These are phyloP conservation scores for Acyrthosiphon pisum DNA, from an alignment of 1,140 invertebrate genomes.

Conservation along the genomic window DNA sequence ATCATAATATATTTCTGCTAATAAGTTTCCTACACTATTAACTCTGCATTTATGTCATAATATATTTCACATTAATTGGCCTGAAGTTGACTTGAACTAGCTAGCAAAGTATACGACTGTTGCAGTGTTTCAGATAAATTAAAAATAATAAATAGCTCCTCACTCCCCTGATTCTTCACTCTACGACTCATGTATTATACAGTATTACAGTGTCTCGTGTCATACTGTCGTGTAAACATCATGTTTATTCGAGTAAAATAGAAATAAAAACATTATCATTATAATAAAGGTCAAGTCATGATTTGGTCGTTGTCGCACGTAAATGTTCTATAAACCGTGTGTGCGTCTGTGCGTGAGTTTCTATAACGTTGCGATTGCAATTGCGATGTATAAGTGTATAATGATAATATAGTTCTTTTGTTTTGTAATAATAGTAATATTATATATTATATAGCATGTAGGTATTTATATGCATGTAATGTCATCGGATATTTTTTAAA, in stretches of 20 bases:
- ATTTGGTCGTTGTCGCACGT: conserved; percentile 24
- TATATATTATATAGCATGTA: not conserved
- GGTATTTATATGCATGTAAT: not conserved
- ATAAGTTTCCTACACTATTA: not conserved
- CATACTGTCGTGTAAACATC: conserved; percentile 40
- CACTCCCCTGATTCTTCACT: not conserved
- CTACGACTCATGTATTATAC: not conserved
- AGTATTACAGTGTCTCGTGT: not conserved
- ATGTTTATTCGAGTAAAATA: not conserved
- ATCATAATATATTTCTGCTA: not conserved
- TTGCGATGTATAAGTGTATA: not conserved
- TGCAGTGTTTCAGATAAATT: not conserved
- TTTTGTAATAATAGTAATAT: not conserved
- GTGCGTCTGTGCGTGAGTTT: not conserved
- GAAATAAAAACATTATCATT: conserved; percentile 23
- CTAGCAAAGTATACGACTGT: not conserved
- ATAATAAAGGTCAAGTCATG: conserved; percentile 34
- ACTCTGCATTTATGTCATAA: not conserved
- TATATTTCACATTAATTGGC: conserved; percentile 13
- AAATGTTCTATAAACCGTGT: not conserved
- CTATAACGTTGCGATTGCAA: not conserved
- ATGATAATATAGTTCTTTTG: not conserved
- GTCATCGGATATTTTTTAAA: not conserved
- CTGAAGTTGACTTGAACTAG: not conserved
- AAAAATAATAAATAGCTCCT: conserved; percentile 28